These are phyloP conservation scores for Melanotaenia boesemani DNA, from an alignment of 2,797 vertebrate species.

Conservation along the genomic window DNA sequence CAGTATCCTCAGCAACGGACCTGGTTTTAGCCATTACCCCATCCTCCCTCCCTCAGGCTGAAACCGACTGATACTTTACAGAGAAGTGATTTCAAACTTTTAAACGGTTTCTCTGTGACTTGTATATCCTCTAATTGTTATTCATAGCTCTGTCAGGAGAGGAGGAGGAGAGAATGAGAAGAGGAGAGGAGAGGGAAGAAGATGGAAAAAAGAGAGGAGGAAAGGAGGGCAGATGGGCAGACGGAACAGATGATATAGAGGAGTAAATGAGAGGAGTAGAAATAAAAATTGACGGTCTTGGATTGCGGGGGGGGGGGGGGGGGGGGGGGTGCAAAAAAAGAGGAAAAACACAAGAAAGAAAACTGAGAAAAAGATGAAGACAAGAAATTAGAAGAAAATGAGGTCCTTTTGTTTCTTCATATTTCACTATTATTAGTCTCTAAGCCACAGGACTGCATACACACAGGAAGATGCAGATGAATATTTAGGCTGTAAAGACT, in stretches of 20 bases:
- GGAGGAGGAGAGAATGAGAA: conserved; percentile 48
- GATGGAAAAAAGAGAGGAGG: conserved; percentile 25
- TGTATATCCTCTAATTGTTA: conserved; percentile 83
- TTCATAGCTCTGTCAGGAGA: conserved; percentile 77
- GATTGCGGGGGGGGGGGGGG: neutral
- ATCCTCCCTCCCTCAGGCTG: conserved; percentile 37
- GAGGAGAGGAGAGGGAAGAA: conserved; percentile 30
- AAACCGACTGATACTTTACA: conserved; percentile 67
- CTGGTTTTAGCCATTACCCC: conserved; percentile 37
- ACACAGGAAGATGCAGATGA: neutral
- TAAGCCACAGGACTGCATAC: neutral
- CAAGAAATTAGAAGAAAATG: neutral
- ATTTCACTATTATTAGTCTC: neutral
- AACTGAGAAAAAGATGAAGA: neutral
- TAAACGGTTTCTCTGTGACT: conserved; percentile 77
- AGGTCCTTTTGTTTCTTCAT: neutral
- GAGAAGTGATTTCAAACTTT: conserved; percentile 79
- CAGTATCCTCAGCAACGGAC: conserved; percentile 44
- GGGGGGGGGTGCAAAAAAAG: neutral
- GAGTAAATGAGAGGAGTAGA: conserved; percentile 32
- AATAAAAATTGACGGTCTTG: conserved; percentile 36
- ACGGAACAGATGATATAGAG: conserved; percentile 40
- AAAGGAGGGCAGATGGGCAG: conserved; percentile 34
- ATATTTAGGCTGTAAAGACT: neutral
- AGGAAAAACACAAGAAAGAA: neutral